Percentiles rank a stretch among this genome's conserved stretches.
Evolutionary conservation across 2,888 invertebrate genomes (phyloP).

Genomic region (Pollenia griseotomentosa): DNA sequence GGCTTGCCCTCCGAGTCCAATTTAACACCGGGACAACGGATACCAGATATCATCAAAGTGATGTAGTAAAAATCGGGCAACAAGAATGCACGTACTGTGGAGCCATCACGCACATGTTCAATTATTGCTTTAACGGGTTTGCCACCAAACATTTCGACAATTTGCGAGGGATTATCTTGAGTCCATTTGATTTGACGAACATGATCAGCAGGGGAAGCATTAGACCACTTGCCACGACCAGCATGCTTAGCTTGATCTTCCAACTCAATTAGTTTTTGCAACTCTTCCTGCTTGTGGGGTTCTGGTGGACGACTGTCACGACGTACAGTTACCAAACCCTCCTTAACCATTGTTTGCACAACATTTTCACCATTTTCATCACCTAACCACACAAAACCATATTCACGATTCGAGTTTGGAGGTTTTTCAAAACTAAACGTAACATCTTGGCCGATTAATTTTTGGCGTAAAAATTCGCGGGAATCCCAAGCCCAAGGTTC

Average conservation of each 20-base stretch:
- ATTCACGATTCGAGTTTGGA: constrained; percentile 92
- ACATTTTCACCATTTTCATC: constrained; percentile 93
- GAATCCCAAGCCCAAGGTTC: constrained; percentile 99
- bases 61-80: constrained; percentile 96
- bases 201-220: constrained; percentile 86
- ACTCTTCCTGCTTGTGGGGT: constrained; percentile 88
- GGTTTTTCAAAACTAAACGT: constrained; percentile 93
- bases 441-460: constrained; percentile 95
- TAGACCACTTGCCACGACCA: constrained; percentile 93
- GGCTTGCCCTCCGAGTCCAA: constrained; percentile 89
- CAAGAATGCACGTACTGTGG: constrained; percentile 95
- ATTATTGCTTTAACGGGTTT: constrained; percentile 96
- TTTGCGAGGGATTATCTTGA: constrained; percentile 92
- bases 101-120: constrained; percentile 98
- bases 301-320: constrained; percentile 86
- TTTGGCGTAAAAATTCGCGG: constrained; percentile 96
- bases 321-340: constrained; percentile 94
- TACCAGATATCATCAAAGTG: constrained; percentile 97
- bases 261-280: constrained; percentile 90
- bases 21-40: constrained; percentile 93
- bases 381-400: constrained; percentile 94
- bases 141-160: constrained; percentile 93
- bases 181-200: constrained; percentile 95
- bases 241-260: constrained; percentile 96
- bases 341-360: constrained; percentile 93